Base-by-base conservation (phyloP, 2,797 vertebrate genomes). In the Aeoliscus strigatus region DNA sequence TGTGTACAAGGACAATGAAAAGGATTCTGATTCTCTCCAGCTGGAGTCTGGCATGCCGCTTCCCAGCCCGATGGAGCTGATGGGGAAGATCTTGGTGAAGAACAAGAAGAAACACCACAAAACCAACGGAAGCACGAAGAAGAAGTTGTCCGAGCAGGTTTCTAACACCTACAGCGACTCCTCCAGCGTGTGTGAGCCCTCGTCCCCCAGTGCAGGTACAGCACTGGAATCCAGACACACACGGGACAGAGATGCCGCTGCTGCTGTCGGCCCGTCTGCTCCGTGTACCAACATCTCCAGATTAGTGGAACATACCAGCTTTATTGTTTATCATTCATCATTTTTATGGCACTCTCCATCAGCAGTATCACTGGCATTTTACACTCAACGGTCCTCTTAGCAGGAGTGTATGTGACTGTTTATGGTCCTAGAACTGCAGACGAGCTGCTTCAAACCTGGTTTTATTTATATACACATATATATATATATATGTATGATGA, bases 31-130 rank as follows among this genome's bases (percentile, higher is more conserved):
- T n/a, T 25, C 10, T 8, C 4, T 18, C 42, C 59, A 99, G 96
- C 76, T 99, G 77, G 94, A 97, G 71, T 50, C 91, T 2, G 89
- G 90, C 0, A 86, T 92, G 27, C 90, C 92, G 9, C 88, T 98
- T 30, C 96, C 96, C 30, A 97, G 96, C 67, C 96, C 96, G 0
- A 87, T 90, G 85, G 96, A 99, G 35, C 86, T 99, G 68, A 92
- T 93, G 89, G 94, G 96, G 30, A 98, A 98, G 81, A 98, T 99
- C 66, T 77, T 99, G 46, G 92, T 99, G 66, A 99, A 99, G 75
- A 99, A 99, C 83, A 99, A 99, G 73, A 99, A 98, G 85, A 97
- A 95, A 47, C 94, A 93, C 0, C 92, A 91, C 51, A 99, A 98
- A 51, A 87, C 86, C 0, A 86, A 91, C 3, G 92, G 93, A 13